Evolutionary conservation across 2,113 vertebrate genomes (phyloP).

Genomic region (Pteruthius melanotis): DNA sequence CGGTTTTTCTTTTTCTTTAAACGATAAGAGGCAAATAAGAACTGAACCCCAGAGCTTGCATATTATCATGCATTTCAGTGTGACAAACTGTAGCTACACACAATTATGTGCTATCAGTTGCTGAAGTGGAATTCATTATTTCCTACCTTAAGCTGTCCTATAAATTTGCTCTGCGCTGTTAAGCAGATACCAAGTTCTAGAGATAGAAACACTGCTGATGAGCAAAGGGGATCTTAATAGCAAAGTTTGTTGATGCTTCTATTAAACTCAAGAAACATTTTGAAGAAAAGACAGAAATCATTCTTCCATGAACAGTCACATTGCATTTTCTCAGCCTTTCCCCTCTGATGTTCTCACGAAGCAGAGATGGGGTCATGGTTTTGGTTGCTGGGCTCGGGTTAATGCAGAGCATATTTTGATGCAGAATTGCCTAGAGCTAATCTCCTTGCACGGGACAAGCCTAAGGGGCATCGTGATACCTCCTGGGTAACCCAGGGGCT

Average conservation of each 20-base stretch:
- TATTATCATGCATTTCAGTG: neutral
- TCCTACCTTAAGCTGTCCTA: conserved; percentile 43
- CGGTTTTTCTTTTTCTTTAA: neutral
- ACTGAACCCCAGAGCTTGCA: neutral
- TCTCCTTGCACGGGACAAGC: neutral
- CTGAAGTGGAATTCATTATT: conserved; percentile 19
- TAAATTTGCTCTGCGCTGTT: conserved; percentile 35
- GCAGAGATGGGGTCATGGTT: neutral
- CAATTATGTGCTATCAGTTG: neutral
- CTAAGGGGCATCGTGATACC: neutral
- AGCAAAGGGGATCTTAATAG: neutral
- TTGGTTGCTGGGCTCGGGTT: neutral
- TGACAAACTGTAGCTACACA: neutral
- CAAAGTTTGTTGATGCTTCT: neutral
- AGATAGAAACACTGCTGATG: conserved; percentile 1
- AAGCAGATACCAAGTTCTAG: conserved; percentile 7
- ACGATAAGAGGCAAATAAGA: neutral
- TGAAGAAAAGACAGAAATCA: neutral
- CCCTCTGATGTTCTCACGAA: fast-evolving
- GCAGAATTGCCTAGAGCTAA: neutral
- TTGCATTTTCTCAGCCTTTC: neutral
- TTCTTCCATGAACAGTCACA: neutral
- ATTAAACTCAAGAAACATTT: neutral
- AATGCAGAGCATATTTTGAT: neutral
- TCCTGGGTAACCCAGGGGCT: neutral